These are phyloP conservation scores for Pseudomugil gertrudae DNA, from an alignment of 2,797 vertebrate genomes.

Conservation along the genomic window DNA sequence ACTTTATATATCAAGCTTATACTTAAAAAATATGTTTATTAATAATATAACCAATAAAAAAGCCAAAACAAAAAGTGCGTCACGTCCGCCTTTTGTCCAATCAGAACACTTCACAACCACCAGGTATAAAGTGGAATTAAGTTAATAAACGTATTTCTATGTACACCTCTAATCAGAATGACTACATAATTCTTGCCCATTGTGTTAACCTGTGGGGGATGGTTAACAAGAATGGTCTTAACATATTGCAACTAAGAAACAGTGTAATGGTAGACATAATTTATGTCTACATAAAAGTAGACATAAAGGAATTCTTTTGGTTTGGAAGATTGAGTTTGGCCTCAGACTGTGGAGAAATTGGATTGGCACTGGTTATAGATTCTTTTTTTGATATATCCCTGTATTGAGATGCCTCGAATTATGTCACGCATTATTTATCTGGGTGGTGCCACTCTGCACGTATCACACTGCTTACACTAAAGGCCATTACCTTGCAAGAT, in stretches of 20 bases:
- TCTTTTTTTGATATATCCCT: background rate
- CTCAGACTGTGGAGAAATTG: background rate
- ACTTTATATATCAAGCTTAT: no score
- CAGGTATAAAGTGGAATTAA: no score
- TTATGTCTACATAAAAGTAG: background rate
- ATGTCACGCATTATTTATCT: background rate
- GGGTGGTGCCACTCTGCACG: background rate
- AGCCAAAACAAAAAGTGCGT: no score
- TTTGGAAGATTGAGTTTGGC: background rate
- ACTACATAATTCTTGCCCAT: background rate
- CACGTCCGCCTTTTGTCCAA: no score
- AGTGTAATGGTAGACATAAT: no score
- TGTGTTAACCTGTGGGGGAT: background rate
- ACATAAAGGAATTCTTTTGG: background rate
- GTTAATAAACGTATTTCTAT: no score
- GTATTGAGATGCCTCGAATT: background rate
- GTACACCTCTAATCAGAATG: no score
- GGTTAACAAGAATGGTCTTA: background rate
- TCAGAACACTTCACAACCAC: no score
- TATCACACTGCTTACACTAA: background rate
- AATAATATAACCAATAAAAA: no score
- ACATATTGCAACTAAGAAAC: background rate
- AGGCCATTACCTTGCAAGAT: no score
- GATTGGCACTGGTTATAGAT: background rate
- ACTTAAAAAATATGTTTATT: no score